Base-by-base conservation (phyloP, 2,797 vertebrate species). In the Dendrocincla tyrannina region DNA sequence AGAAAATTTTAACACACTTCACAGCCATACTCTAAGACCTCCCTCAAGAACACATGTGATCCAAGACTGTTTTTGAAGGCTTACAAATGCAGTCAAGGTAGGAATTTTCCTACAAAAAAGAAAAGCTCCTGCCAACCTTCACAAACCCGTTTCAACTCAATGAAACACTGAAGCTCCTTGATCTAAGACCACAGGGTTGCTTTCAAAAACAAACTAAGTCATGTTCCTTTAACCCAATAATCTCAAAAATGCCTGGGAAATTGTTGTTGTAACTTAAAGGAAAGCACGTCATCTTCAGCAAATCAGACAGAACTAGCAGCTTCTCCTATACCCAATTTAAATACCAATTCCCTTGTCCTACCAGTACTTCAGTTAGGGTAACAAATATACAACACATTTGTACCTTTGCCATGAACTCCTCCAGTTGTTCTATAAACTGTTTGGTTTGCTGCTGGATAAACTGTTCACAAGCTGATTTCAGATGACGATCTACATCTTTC, bases 401-500 rank as follows among this genome's bases (percentile, higher is more conserved):
- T 97, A 99, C 99, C 99, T 99, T 99, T 92, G 98, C 98, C 97
- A 99, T 98, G 97, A 99, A 99, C 92, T 99, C 99, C 95, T 99
- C 99, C 98, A 99, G 98, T 87, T 98, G 99, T 52, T 99, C 98
- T 89, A 99, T 98, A 69, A 99, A 99, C 96, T 99, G 98, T 88
- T 97, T 98, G 83, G 98, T 99, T 97, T 99, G 99, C 97, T 99
- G 99, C 98, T 99, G 99, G 95, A 99, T 99, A 93, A 99, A 99
- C 97, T 99, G 99, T 97, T 99, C 99, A 85, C 99, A 99, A 88
- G 99, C 99, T 37, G 98, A 98, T 95, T 99, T 99, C 97, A 99
- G 98, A 93, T 99, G 98, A 39, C 99, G 98, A 97, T 99, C 99
- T 84, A 99, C 99, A 2, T 99, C 99, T 93, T 99, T 99, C 97